Base-by-base conservation (phyloP, 1,140 invertebrate species). In the Maniola jurtina region DNA sequence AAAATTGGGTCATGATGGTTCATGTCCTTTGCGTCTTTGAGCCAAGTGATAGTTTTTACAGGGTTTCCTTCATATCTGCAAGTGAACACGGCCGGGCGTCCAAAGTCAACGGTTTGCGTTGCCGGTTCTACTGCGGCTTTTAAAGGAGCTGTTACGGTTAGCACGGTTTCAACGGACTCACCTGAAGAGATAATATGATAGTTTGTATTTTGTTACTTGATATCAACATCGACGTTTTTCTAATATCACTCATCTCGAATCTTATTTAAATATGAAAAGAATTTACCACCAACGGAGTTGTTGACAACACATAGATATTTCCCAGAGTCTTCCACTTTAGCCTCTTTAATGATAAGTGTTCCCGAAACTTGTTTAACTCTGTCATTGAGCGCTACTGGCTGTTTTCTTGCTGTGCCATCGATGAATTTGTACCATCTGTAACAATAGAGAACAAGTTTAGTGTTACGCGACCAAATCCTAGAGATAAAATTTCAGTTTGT, bases 401-500 rank as follows among this genome's bases (percentile, higher is more conserved):
- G 95, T 81, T 97, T 96, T 36, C 95, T 93, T 5, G 93, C 94
- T 0, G 95, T 95, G 33, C 96, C 96, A 70, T 97, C 96, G 69
- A 96, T 95, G 86, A 97, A 97, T 83, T 98, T 98, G 91, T 96
- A 98, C 97, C 96, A 98, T 93, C 97, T 98, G 94, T 35, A 95
- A 94, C 89, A 92, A 91, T 81, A 80, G 78, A 92, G 84, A 90
- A 76, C 61, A 54, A 64, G 79, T 84, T 89, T 62, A 88, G 72
- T 34, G 13, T 45, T n/a, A 45, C 42, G 40, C 6, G 13, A n/a
- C 5, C 9, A 5, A 45, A 45, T n/a, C 13, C 13, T 7, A 52
- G 15, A 25, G 15, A 36, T 34, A 35, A 55, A 55, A 35, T 36
- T 35, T 5, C 9, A 55, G 34, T 36, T 55, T 8, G 16, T 16